A percentile compares a stretch with the other conserved stretches of the same genome.
phyloP scores from a whole-genome alignment of 1,140 invertebrate genomes.

The Maniola jurtina region DNA sequence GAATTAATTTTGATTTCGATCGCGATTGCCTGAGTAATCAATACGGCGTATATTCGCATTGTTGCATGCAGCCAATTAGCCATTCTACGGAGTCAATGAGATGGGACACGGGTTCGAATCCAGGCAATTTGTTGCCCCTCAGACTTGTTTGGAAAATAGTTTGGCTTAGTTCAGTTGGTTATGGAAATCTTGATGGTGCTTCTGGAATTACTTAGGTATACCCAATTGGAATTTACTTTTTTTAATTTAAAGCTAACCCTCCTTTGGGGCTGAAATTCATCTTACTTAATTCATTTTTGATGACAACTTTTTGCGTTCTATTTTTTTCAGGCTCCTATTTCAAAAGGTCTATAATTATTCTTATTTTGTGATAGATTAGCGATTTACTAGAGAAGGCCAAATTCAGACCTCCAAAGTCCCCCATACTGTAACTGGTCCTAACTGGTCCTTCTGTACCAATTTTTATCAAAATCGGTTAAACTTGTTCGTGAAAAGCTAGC shows the following conservation, averaged over 20 bases:
- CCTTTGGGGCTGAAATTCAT: too few relatives aligned
- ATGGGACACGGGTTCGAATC: slow-evolving; percentile 12
- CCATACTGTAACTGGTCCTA: too few relatives aligned
- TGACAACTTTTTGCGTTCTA: too few relatives aligned
- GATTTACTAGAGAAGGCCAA: too few relatives aligned
- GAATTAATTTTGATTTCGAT: slow-evolving; percentile 1
- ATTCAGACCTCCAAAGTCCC: too few relatives aligned
- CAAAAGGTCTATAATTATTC: too few relatives aligned
- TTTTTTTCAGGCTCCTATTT: too few relatives aligned
- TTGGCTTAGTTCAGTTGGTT: slow-evolving; percentile 7
- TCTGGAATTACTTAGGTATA: slow-evolving; percentile 2
- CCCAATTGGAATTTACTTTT: neutral
- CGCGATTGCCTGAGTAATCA: slow-evolving; percentile 17
- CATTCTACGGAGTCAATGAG: neutral
- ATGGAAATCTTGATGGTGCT: slow-evolving; percentile 13
- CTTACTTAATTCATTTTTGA: too few relatives aligned
- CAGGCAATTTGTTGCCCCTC: slow-evolving; percentile 1
- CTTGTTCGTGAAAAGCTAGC: too few relatives aligned
- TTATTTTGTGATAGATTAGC: too few relatives aligned
- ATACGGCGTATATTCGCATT: slow-evolving; percentile 11
- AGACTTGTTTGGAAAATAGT: slow-evolving; percentile 25
- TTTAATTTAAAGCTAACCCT: neutral
- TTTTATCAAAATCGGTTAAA: too few relatives aligned
- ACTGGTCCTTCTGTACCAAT: too few relatives aligned
- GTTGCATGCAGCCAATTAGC: slow-evolving; percentile 21